Base-by-base conservation (phyloP, 1,140 invertebrate species). In the Anastatus disparis region DNA sequence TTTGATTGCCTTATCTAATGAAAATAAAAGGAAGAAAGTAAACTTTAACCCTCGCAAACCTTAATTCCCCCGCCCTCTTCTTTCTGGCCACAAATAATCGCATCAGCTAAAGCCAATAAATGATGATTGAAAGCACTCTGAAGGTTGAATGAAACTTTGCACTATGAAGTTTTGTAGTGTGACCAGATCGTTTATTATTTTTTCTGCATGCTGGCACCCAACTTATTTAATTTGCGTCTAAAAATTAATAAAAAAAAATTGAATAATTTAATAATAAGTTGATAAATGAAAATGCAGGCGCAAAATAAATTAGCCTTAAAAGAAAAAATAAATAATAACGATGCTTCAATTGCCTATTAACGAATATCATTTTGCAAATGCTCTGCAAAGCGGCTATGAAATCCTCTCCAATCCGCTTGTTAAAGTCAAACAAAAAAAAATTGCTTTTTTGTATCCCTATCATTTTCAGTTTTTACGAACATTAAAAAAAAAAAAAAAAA, bases 61-160 rank as follows among this genome's bases (percentile, higher is more conserved):
- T n/a, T n/a, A n/a, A n/a, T n/a, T 8, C 3, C 7, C 40, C 8
- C 2, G 9, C 6, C 13, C 17, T n/a, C n/a, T n/a, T n/a, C n/a
- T n/a, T n/a, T n/a, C n/a, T n/a, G n/a, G n/a, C 48, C 17, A 58
- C 10, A n/a, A 58, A 44, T n/a, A n/a, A 44, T 29, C 17, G 12
- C 7, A 38, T 35, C n/a, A 67, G 40, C 53, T 35, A 42, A n/a
- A 67, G 15, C 31, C 2, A 56, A 56, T 17, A 38, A 50, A 50
- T 26, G 31, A 55, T 38, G 26, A 55, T 8, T 65, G 29, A 48
- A 22, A 50, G 67, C 56, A 62, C 48, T 27, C n/a, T 52, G 17
- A 53, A n/a, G n/a, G 35, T 40, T 55, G 56, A 59, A 59, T 50
- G 67, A 61, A 53, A 42, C n/a, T 2, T 29, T 62, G 67, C 58